A percentile compares a stretch with the other conserved stretches of the same genome.
These are phyloP conservation scores for Caenorhabditis macrosperma DNA, from an alignment of 2,888 invertebrate species.

Conservation along the genomic window DNA sequence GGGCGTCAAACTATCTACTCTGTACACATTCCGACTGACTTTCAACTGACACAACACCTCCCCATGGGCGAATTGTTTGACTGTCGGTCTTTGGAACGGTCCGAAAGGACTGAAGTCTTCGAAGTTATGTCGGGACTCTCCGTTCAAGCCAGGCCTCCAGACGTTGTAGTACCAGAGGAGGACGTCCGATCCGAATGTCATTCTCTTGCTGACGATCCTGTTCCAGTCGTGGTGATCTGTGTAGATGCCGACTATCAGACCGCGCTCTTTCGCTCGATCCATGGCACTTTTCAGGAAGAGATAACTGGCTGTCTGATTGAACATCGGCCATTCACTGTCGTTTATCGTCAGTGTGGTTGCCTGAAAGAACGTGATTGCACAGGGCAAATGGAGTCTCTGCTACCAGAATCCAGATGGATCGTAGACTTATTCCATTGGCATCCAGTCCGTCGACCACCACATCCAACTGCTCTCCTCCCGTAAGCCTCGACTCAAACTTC, in stretches of 20 bases:
- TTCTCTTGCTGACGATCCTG: conserved; percentile 2
- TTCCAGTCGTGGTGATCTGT: conserved; percentile 15
- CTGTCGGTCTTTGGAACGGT: background rate
- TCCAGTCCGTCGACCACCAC: conserved; percentile 45
- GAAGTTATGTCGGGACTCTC: conserved; percentile 23
- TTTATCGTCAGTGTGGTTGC: background rate
- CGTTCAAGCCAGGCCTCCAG: background rate
- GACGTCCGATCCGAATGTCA: background rate
- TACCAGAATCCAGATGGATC: conserved; percentile 60
- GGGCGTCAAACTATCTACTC: background rate
- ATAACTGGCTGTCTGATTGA: conserved; percentile 33
- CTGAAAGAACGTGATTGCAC: no score
- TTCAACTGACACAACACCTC: conserved; percentile 7
- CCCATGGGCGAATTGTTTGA: conserved; percentile 23
- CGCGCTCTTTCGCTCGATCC: conserved; percentile 12
- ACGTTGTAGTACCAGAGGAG: conserved; percentile 34
- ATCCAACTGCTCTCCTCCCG: conserved; percentile 48
- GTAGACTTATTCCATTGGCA: conserved; percentile 38
- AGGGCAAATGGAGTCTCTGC: no score
- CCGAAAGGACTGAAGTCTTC: conserved; percentile 23
- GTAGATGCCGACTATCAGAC: conserved; percentile 12
- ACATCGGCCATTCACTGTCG: background rate
- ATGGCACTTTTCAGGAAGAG: conserved; percentile 52
- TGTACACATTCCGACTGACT: conserved; percentile 3
- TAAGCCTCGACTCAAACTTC: conserved; percentile 22